Base-by-base conservation (phyloP, 2,797 vertebrate species). In the Streptopelia turtur region DNA sequence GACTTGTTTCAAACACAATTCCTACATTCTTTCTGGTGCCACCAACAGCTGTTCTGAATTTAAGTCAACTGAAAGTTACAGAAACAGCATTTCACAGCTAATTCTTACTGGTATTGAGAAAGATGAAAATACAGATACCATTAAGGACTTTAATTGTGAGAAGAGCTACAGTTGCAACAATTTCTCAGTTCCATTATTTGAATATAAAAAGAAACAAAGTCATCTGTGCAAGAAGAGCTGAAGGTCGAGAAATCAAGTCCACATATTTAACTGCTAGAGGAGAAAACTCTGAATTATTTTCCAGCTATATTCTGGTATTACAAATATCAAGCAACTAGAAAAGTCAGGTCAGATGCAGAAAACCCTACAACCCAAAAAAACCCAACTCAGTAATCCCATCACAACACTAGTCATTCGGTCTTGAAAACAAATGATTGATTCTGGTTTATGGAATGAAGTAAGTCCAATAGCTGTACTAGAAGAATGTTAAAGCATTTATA, bases 341-440 rank as follows among this genome's bases (percentile, higher is more conserved):
- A 81, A 77, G 22, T 20, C 14, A 5, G 75, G 16, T 52, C 18
- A 91, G 37, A 70, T 23, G 2, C 18, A 87, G 82, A 93, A 61
- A 30, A 6, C 0, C 2, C n/a, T 18, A 43, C 18, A 70, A 49
- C 4, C 13, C 14, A 31, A 63, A 87, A 90, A 47, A 53, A 4
- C 3, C 2, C 5, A 75, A 16, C 1, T 65, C 6, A 7, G 21
- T 66, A 71, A 68, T 39, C 13, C 39, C 5, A 4, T 35, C 66
- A 56, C 56, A 60, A 27, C 1, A 4, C 17, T 52, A 39, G 8
- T 8, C 13, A 4, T 0, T 18, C 50, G 8, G 16, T 83, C 57
- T 59, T 81, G 50, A 81, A 78, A 93, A 45, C 7, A 64, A 87
- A 71, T 10, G 39, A 82, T 12, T 1, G 0, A 49, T 33, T 47